Percentiles rank a stretch among this genome's conserved stretches.
Conservation (phyloP, 2,888 invertebrate genomes). For the Scaptomyza polygonia region DNA sequence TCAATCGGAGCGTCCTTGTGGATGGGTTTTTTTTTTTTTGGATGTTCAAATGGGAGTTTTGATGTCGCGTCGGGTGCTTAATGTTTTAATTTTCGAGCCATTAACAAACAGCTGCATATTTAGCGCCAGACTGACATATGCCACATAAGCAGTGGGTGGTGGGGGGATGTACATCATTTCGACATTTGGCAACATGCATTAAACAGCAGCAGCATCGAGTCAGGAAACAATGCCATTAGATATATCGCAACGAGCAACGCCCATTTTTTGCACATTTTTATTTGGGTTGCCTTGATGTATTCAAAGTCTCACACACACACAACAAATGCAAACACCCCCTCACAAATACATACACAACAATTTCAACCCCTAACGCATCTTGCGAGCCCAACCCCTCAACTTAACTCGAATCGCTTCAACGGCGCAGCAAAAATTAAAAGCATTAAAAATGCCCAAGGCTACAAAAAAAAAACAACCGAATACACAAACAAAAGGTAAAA, state of each 20-base stretch:
- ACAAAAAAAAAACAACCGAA: too few species aligned
- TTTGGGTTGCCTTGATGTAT: conserved; percentile 65
- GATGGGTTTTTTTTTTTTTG: too few species aligned
- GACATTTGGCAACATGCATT: conserved; percentile 77
- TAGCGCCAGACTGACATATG: conserved; percentile 60
- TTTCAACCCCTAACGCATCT: conserved; percentile 71
- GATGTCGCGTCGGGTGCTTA: conserved; percentile 61
- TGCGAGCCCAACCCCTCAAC: conserved; percentile 32
- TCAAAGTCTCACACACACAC: conserved; percentile 51
- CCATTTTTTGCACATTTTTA: conserved; percentile 80
- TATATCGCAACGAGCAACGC: conserved; percentile 71
- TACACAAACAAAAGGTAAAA: conserved; percentile 40
- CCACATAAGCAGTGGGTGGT: conserved; percentile 11
- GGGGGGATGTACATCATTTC: conserved; percentile 66
- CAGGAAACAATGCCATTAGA: conserved; percentile 79
- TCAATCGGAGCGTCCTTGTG: conserved; percentile 62
- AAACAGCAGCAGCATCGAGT: conserved; percentile 55
- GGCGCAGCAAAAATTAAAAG: conserved; percentile 76
- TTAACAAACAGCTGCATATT: conserved; percentile 78
- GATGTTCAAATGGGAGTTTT: too few species aligned
- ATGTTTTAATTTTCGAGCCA: conserved; percentile 77
- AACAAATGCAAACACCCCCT: conserved; percentile 42
- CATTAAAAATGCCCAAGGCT: conserved; percentile 74
- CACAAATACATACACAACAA: conserved; percentile 10
- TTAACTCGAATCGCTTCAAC: conserved; percentile 29